Evolutionary conservation across 2,888 invertebrate genomes (phyloP), one percentile per base, ranked within the genome.

Genomic region (Rhagonycha fulva): DNA sequence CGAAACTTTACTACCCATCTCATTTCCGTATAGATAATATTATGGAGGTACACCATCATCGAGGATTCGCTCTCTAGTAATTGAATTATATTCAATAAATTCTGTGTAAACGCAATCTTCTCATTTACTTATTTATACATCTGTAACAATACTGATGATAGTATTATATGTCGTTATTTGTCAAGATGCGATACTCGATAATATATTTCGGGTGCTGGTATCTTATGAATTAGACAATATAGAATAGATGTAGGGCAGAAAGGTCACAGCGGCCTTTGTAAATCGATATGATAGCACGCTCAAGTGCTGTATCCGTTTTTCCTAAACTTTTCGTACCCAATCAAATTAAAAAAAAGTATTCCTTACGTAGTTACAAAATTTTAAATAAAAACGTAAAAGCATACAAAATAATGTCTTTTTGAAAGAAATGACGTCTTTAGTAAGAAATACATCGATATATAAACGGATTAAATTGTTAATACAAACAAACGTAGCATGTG

Each of bases 261-360:
- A 76, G 76, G 76, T 74, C 76, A 74, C 70, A 63, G 71, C 74
- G 71, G 74, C 68, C 68, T 66, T 66, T 24, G 47, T 76, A 74
- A n/a, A 76, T 76, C 73, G 68, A 76, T 73, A 74, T 68, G 61
- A 62, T 71, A 73, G 63, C 62, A 32, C 28, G 72, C 72, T 76
- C 69, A 68, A 62, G 62, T 30, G 23, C 68, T 75, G 71, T 71
- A 74, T 71, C 68, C 23, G 28, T 71, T 60, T 71, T 24, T 67
- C 68, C 63, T 24, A n/a, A 26, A 66, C 24, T 26, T 66, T 66
- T 24, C 63, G n/a, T 9, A 24, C n/a, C 26, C 24, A 23, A 24
- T 66, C 63, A 66, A n/a, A 24, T 66, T 12, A 66, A 62, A n/a
- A 47, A n/a, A n/a, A 47, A 11, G n/a, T 47, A 47, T 47, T 32